These are phyloP conservation scores for Camponotus vicinus DNA, from an alignment of 1,140 invertebrate genomes.

Conservation along the genomic window DNA sequence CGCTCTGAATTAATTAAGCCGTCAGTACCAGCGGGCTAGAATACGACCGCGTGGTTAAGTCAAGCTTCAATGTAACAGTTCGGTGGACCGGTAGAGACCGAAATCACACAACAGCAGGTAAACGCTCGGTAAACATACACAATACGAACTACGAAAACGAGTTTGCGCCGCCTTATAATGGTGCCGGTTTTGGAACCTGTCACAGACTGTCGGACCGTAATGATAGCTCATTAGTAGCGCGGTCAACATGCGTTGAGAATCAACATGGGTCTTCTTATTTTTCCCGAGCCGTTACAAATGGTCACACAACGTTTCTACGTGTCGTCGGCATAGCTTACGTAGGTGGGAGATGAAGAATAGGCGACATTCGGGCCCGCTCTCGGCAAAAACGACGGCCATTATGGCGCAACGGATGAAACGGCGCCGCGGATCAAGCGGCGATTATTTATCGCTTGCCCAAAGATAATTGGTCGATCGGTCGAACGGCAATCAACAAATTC, in stretches of 20 bases:
- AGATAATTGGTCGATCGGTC: conserved; percentile 59
- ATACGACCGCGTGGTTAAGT: conserved; percentile 62
- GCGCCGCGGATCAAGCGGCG: conserved; percentile 19
- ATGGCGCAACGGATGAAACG: conserved; percentile 38
- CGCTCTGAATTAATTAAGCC: conserved; percentile 73
- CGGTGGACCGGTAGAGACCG: conserved; percentile 57
- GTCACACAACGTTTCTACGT: conserved; percentile 52
- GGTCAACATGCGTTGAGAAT: conserved; percentile 62
- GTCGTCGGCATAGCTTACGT: conserved; percentile 10
- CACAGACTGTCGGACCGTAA: conserved; percentile 72
- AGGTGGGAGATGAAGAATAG: conserved; percentile 60
- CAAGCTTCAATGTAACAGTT: conserved; percentile 63
- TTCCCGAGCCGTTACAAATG: conserved; percentile 66
- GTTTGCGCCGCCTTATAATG: conserved; percentile 50
- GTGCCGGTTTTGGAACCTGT: conserved; percentile 66
- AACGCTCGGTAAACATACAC: conserved; percentile 45
- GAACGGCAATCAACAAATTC: conserved; percentile 25
- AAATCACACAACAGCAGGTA: conserved; percentile 67
- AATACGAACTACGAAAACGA: conserved; percentile 60
- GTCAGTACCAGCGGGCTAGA: conserved; percentile 64
- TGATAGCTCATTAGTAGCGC: conserved; percentile 71
- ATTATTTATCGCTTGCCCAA: conserved; percentile 57
- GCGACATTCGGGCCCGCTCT: conserved; percentile 22
- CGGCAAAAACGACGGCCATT: conserved; percentile 24
- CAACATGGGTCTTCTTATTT: conserved; percentile 46